Evolutionary conservation across 2,113 vertebrate genomes (phyloP).

Genomic region (Phaethornis superciliosus): DNA sequence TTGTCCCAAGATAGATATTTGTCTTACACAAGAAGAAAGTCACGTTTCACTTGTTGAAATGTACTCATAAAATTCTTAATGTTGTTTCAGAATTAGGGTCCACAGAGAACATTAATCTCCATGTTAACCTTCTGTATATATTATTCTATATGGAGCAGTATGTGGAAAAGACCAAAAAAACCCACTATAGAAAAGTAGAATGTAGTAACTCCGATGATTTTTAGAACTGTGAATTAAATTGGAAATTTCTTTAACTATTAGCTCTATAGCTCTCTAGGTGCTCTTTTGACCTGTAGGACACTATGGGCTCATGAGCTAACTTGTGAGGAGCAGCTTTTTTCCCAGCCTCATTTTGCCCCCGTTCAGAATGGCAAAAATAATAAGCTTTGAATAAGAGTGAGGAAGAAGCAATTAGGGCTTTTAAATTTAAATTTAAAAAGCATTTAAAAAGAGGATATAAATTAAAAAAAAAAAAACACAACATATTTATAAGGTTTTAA

Average conservation of each 20-base stretch:
- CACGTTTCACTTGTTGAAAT: background rate
- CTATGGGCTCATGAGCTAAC: background rate
- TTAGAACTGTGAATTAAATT: background rate
- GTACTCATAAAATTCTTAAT: background rate
- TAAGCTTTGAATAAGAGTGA: background rate
- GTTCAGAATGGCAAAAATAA: background rate
- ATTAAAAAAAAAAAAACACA: background rate
- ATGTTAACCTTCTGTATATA: background rate
- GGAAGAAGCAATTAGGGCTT: background rate
- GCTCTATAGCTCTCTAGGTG: background rate
- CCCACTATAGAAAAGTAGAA: background rate
- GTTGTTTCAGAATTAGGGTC: background rate
- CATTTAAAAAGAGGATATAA: background rate
- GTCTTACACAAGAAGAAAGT: background rate
- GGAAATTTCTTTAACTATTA: background rate
- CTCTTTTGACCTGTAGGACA: background rate
- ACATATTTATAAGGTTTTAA: background rate
- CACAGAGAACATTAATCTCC: background rate
- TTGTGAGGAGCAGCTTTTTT: background rate
- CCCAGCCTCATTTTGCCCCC: fast-evolving
- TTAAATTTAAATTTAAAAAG: no score
- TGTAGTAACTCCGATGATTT: background rate
- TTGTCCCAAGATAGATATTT: background rate
- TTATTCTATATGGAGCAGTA: background rate
- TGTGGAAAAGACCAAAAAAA: background rate